A percentile compares a stretch with the other conserved stretches of the same genome.
These are phyloP conservation scores for Athalia circularis DNA, from an alignment of 2,888 invertebrate genomes.

Conservation along the genomic window DNA sequence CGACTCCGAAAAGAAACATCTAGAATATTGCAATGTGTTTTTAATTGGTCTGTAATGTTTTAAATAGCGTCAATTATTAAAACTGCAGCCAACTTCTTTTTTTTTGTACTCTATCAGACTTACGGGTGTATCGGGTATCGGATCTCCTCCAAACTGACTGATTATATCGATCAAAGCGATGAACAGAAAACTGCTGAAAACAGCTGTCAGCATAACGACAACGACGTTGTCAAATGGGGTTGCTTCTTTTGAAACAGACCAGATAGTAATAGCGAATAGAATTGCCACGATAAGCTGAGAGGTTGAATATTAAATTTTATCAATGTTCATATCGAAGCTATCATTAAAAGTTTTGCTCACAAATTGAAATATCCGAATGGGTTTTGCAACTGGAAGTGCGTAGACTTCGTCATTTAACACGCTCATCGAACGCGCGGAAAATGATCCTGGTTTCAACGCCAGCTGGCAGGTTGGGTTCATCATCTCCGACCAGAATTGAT, in stretches of 20 bases:
- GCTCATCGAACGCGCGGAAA: conserved; percentile 31
- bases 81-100: neutral
- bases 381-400: conserved; percentile 57
- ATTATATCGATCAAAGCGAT: conserved; percentile 68
- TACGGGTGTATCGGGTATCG: conserved; percentile 71
- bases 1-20: conserved; percentile 64
- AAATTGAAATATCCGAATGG: conserved; percentile 64
- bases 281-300: conserved; percentile 54
- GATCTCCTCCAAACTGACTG: conserved; percentile 69
- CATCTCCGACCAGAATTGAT: conserved; percentile 29
- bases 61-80: no score
- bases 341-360: conserved; percentile 53
- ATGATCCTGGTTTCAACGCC: conserved; percentile 37
- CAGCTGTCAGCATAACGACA: conserved; percentile 52
- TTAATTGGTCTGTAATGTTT: neutral
- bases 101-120: conserved; percentile 48
- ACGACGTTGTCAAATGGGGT: conserved; percentile 56
- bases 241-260: conserved; percentile 52
- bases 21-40: conserved; percentile 34
- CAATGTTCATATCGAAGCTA: neutral
- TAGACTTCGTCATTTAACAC: conserved; percentile 50
- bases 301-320: conserved; percentile 15
- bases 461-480: conserved; percentile 36
- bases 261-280: conserved; percentile 55
- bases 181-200: conserved; percentile 61